These are phyloP conservation scores for Hypomecis punctinalis DNA, from an alignment of 2,888 invertebrate genomes.

Conservation along the genomic window DNA sequence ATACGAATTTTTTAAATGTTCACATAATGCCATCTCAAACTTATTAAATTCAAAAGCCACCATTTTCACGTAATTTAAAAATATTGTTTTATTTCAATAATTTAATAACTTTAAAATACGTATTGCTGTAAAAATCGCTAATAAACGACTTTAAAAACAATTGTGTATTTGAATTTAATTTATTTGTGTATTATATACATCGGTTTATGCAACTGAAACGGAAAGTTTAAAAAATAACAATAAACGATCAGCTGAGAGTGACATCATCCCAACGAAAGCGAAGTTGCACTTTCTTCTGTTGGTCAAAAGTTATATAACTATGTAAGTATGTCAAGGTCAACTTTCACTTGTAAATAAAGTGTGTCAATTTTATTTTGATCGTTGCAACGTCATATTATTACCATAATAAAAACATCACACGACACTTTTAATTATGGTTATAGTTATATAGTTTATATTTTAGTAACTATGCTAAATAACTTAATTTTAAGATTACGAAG, in stretches of 20 bases:
- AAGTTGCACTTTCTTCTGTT: constrained; percentile 36
- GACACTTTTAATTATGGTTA: background rate
- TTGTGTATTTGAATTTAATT: no score
- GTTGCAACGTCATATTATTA: background rate
- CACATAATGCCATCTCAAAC: no score
- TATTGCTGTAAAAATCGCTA: no score
- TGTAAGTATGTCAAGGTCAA: constrained; percentile 41
- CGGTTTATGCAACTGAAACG: no score
- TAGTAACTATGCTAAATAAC: background rate
- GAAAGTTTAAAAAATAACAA: background rate
- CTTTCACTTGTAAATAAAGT: constrained; percentile 34
- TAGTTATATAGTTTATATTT: background rate
- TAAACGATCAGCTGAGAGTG: background rate
- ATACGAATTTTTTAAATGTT: no score
- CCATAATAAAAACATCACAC: background rate
- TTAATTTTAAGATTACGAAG: no score
- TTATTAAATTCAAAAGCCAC: no score
- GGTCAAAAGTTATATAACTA: constrained; percentile 11
- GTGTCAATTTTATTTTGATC: constrained; percentile 19
- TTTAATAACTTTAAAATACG: no score
- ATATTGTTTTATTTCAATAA: no score
- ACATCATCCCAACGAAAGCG: constrained; percentile 20
- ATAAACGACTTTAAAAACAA: no score
- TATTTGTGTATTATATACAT: no score
- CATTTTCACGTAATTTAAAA: no score